phyloP scores from a whole-genome alignment of 2,888 invertebrate genomes.

The Dyspetes luteomarginatus region DNA sequence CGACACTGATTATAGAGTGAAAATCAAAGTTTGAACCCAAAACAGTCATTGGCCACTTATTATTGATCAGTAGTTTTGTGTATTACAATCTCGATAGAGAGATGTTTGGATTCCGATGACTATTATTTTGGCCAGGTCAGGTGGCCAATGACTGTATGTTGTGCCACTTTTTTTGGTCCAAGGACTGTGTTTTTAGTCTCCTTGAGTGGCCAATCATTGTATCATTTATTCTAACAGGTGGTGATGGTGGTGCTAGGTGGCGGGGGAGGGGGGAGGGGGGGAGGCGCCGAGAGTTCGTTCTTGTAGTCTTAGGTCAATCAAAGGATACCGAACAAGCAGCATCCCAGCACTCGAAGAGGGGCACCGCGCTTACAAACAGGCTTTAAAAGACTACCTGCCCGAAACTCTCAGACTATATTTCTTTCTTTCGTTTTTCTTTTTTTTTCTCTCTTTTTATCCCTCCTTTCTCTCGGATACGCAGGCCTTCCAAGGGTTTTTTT shows the following conservation, averaged over 20 bases:
- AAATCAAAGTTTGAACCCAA: no score
- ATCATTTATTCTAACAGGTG: neutral
- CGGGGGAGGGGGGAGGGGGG: no score
- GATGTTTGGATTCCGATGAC: neutral
- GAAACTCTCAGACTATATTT: constrained; percentile 33
- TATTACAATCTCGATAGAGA: neutral
- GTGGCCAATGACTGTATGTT: neutral
- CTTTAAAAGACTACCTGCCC: constrained; percentile 64
- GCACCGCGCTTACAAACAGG: constrained; percentile 10
- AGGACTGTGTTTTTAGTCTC: neutral
- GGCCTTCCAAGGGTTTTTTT: constrained; percentile 3
- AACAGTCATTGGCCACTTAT: neutral
- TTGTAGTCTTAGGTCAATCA: constrained; percentile 38
- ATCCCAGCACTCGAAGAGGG: constrained; percentile 20
- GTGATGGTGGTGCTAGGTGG: neutral
- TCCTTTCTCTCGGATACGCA: neutral
- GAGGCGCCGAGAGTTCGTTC: neutral
- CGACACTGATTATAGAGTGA: no score
- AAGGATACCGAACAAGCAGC: constrained; percentile 47
- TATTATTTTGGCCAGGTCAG: neutral
- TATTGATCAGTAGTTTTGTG: neutral
- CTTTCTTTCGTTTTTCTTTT: constrained; percentile 11
- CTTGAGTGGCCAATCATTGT: neutral
- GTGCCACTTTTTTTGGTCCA: no score
- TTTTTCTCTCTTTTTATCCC: neutral